These are phyloP conservation scores for Bombylius discolor DNA, from an alignment of 2,888 invertebrate genomes.

Conservation along the genomic window DNA sequence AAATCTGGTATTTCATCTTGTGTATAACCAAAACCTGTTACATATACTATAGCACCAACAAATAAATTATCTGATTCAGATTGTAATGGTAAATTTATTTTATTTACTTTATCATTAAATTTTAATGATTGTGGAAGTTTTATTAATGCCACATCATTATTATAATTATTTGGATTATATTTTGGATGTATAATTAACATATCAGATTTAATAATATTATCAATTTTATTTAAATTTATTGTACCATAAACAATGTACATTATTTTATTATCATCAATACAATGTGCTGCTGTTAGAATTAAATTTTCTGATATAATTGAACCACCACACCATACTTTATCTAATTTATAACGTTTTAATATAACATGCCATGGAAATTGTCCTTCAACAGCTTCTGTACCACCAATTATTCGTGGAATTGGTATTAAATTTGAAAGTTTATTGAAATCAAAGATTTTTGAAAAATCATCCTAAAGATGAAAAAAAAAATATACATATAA, in stretches of 20 bases:
- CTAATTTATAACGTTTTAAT: constrained; percentile 22
- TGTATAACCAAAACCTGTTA: constrained; percentile 27
- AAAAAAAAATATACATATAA: too few relatives aligned
- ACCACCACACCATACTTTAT: constrained; percentile 28
- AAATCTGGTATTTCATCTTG: constrained; percentile 27
- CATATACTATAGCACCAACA: constrained; percentile 19
- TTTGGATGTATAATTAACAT: constrained; percentile 24
- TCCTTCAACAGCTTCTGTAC: not conserved
- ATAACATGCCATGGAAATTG: constrained; percentile 31
- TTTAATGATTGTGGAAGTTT: constrained; percentile 20
- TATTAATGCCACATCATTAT: constrained; percentile 29
- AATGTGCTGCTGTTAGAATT: constrained; percentile 33
- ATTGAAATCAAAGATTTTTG: too few relatives aligned
- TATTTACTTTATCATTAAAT: constrained; percentile 21
- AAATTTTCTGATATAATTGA: constrained; percentile 25
- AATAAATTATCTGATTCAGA: constrained; percentile 17
- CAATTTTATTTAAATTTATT: constrained; percentile 18
- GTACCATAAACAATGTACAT: constrained; percentile 26
- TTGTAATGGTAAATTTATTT: constrained; percentile 21
- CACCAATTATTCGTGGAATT: not conserved
- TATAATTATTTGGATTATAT: constrained; percentile 21
- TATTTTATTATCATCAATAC: constrained; percentile 20
- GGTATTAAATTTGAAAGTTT: too few relatives aligned
- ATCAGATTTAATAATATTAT: constrained; percentile 22
- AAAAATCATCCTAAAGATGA: too few relatives aligned